Conservation (phyloP, 2,113 vertebrate genomes). For the Taxidea taxus region DNA sequence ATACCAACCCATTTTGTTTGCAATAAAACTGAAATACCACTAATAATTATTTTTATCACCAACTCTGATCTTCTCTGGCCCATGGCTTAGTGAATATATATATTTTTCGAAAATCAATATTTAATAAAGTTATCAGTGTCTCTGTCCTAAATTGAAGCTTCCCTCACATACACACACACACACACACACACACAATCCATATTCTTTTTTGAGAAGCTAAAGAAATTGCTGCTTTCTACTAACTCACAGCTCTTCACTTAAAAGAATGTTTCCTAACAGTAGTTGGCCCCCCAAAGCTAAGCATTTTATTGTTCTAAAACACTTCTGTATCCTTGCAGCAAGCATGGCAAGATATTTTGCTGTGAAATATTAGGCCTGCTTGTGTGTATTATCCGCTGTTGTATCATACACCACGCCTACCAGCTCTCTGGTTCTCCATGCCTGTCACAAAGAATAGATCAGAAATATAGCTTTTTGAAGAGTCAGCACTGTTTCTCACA, state of each 20-base stretch:
- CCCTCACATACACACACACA: neutral
- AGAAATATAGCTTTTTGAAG: neutral
- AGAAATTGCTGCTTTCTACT: constrained; percentile 11
- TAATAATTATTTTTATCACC: constrained; percentile 83
- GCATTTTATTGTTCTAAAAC: neutral
- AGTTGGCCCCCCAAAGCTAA: neutral
- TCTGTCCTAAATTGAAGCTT: constrained; percentile 70
- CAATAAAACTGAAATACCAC: constrained; percentile 78
- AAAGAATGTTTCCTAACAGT: neutral
- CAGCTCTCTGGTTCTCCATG: too few species aligned
- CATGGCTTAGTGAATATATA: constrained; percentile 78
- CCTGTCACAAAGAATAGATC: neutral
- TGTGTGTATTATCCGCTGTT: rapidly evolving
- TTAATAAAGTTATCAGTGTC: constrained; percentile 85
- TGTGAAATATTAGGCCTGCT: neutral
- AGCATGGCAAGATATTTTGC: neutral
- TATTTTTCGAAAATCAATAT: constrained; percentile 84
- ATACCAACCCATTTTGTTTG: constrained; percentile 77
- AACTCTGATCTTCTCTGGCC: constrained; percentile 76
- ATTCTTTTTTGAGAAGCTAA: constrained; percentile 33
- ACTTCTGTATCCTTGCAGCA: neutral
- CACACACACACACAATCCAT: neutral
- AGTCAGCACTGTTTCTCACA: neutral
- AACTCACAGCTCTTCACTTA: neutral
- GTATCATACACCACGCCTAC: rapidly evolving